Conservation (phyloP, 2,888 invertebrate species). For the Mesorhabditis spiculigera region DNA sequence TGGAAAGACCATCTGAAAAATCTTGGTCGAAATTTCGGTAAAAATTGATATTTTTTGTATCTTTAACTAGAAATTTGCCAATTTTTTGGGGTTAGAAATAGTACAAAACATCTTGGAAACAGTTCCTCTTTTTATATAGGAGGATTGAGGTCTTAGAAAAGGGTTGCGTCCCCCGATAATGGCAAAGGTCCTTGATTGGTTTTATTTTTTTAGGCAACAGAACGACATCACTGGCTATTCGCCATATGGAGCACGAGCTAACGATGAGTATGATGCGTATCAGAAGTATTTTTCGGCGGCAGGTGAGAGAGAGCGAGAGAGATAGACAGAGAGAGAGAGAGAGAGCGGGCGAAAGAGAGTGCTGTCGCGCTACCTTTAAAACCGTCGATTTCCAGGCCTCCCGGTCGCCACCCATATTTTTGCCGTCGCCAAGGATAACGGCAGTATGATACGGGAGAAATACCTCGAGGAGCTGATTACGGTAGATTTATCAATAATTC, state of each 20-base stretch:
- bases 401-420: slow-evolving; percentile 41
- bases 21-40: too few species aligned
- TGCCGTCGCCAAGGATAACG: slow-evolving; percentile 8
- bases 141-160: neutral
- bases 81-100: too few species aligned
- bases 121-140: neutral
- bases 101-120: too few species aligned
- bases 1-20: too few species aligned
- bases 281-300: slow-evolving; percentile 24
- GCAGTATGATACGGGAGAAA: slow-evolving; percentile 34
- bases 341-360: too few species aligned
- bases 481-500: slow-evolving; percentile 12
- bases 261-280: slow-evolving; percentile 40
- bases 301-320: slow-evolving; percentile 10
- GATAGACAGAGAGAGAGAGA: neutral
- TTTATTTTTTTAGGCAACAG: slow-evolving; percentile 26
- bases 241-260: slow-evolving; percentile 45
- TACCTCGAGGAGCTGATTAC: slow-evolving; percentile 36
- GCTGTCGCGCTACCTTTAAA: too few species aligned
- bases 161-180: neutral
- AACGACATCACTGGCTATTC: slow-evolving; percentile 47
- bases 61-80: too few species aligned
- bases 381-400: slow-evolving; percentile 14
- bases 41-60: too few species aligned
- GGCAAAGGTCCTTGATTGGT: neutral